Base-by-base conservation (phyloP, 2,888 invertebrate genomes). In the Drosophila kanekoi region DNA sequence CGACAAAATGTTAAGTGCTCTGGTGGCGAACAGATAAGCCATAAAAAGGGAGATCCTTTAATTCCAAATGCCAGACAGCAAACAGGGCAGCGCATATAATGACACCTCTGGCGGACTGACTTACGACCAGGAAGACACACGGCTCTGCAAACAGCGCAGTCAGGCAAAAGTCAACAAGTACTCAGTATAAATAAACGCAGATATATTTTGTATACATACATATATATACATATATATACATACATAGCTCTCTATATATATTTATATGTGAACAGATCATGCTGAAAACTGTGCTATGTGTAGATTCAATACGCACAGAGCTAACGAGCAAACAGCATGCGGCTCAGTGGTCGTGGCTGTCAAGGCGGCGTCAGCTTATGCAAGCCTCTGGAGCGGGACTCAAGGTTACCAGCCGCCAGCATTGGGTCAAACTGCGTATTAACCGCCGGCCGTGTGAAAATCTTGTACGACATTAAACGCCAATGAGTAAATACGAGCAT, bases 391-490 rank as follows among this genome's bases (percentile, higher is more conserved):
- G 48, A 16, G 35, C 20, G 48, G 52, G 49, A 48, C 70, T 77
- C 81, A 87, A 85, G 87, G 89, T 72, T 86, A 60, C 71, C 67
- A 48, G 64, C 63, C 59, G 53, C 56, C 67, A 58, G 66, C 83
- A 77, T 83, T 83, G 73, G 85, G 85, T 80, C 89, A 89, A 58
- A 35, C 16, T 49, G 53, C 49, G 51, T 35, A 28, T n/a, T 60
- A 62, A 47, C 47, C 57, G 58, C 58, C 56, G 77, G 64, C 33
- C 80, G 89, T 89, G 89, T 85, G 86, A 89, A 87, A 89, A 79
- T 79, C 70, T 79, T 86, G 83, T 89, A 58, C 66, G 67, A 77
- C 89, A 82, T 82, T 88, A 72, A 89, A 82, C 80, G 89, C 87
- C 87, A 88, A 74, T 83, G 70, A 82, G 81, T 66, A 82, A 77